These are phyloP conservation scores for Bufotes viridis DNA, from an alignment of 2,797 vertebrate genomes.

Conservation along the genomic window DNA sequence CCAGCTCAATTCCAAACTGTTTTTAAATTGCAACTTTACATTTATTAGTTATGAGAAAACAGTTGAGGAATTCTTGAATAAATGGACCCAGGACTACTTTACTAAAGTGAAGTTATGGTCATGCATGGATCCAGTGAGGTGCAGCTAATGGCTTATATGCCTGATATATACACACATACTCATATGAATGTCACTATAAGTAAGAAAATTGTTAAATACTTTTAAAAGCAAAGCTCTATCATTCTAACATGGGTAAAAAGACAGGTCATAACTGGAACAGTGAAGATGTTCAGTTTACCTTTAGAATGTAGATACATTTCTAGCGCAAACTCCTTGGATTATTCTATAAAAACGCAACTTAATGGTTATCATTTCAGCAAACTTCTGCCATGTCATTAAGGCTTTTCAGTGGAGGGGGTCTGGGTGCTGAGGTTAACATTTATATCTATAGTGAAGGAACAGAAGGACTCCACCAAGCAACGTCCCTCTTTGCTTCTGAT, in stretches of 20 bases:
- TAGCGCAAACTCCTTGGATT: no score
- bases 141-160: background rate
- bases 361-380: no score
- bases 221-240: background rate
- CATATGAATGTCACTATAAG: background rate
- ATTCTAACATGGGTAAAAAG: background rate
- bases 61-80: background rate
- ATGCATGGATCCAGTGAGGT: no score
- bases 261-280: background rate
- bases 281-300: background rate
- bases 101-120: no score
- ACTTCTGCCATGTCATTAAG: no score
- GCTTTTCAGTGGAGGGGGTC: no score
- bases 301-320: background rate
- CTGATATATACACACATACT: background rate
- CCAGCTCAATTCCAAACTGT: constrained; percentile 1
- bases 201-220: background rate
- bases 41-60: constrained; percentile 23
- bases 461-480: no score
- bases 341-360: no score
- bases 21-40: constrained; percentile 14
- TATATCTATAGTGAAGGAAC: no score
- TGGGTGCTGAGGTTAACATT: no score
- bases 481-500: no score
- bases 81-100: background rate